Percentiles rank a stretch among this genome's conserved stretches.
phyloP scores from a whole-genome alignment of 2,113 vertebrate genomes.

The Myiagra hebetior region DNA sequence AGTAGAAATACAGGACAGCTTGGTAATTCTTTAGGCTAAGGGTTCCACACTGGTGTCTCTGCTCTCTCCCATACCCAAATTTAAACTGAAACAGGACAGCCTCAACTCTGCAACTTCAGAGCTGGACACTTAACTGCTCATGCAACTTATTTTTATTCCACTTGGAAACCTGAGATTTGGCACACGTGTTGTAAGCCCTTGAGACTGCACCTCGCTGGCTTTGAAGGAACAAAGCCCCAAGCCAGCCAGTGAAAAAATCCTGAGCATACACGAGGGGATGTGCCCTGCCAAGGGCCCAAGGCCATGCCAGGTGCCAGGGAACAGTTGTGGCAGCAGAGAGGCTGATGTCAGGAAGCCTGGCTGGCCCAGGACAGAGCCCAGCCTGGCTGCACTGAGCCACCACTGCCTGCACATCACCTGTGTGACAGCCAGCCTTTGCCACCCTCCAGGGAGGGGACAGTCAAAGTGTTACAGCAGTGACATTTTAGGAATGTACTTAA shows the following conservation, averaged over 20 bases:
- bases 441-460: background rate
- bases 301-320: background rate
- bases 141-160: background rate
- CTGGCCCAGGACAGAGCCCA: background rate
- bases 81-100: background rate
- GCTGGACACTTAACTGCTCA: background rate
- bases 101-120: background rate
- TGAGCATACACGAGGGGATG: background rate
- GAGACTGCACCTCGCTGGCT: background rate
- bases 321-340: background rate
- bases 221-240: background rate
- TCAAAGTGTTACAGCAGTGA: background rate
- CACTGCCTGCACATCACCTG: background rate
- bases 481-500: background rate
- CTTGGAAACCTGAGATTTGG: constrained; percentile 23
- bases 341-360: background rate
- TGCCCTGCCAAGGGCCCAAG: background rate
- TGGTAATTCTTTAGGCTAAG: background rate
- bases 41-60: background rate
- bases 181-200: background rate
- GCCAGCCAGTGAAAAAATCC: background rate
- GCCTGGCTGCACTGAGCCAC: background rate
- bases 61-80: background rate
- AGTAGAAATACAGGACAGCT: background rate
- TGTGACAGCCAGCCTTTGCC: background rate